Base-by-base conservation (phyloP, 2,888 invertebrate genomes). In the Latheticus oryzae region DNA sequence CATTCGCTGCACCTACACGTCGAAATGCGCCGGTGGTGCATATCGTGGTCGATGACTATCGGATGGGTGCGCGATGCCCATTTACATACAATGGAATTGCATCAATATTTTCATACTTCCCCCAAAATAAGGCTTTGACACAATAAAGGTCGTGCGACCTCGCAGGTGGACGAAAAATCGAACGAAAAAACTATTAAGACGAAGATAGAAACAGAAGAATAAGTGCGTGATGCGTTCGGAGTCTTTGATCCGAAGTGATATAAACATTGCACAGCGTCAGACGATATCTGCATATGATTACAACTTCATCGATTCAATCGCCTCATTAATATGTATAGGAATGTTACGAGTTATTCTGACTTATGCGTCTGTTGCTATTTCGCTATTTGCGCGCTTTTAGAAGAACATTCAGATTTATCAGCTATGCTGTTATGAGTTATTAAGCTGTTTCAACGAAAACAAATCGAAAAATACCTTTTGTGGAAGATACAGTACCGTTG, bases 11-110 rank as follows among this genome's bases (percentile, higher is more conserved):
- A 56, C 56, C 56, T 56, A 56, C 42, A 37, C 45, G 21, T 37
- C 35, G 11, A 4, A 48, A 12, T 1, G 12, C 16, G 5, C 16
- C 21, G 55, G 48, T 54, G 54, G 56, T 56, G 56, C 50, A 50
- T 54, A 60, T 66, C 60, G 64, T 65, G 63, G 60, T 55, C 67
- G 71, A 71, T 69, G 70, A 65, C 66, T 64, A 69, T 64, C 64
- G 61, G 51, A 66, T 70, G 68, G 70, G 70, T 61, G 63, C 65
- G 69, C 65, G 64, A 59, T 59, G 62, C 43, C 54, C 43, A 72
- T 73, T 73, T 67, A 65, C 72, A 73, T 73, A 73, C 73, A 73
- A 73, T 73, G 68, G 72, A 66, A 71, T 70, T 70, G 69, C 69
- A 68, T 65, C 67, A 63, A 70, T 70, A 70, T 72, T 72, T 71